Evolutionary conservation across 2,113 vertebrate genomes (phyloP).

Genomic region (Podarcis raffonei): DNA sequence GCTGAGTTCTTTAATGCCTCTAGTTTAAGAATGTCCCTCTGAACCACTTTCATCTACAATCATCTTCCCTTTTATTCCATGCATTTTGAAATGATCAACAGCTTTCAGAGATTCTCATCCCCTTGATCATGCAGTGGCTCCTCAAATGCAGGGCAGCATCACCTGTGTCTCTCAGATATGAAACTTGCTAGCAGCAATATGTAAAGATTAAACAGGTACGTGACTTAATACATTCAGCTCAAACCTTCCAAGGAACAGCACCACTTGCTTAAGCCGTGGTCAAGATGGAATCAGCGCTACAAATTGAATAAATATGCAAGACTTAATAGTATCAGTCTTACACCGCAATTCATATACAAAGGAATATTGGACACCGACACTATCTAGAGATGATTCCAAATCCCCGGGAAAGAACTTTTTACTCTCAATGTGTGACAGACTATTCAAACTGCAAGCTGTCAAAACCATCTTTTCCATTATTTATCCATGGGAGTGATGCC

Average conservation of each 20-base stretch:
- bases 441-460: neutral
- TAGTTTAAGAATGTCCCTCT: neutral
- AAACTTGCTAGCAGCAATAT: neutral
- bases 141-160: neutral
- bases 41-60: slow-evolving; percentile 12
- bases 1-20: slow-evolving; percentile 6
- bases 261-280: neutral
- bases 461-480: slow-evolving; percentile 21
- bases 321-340: neutral
- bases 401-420: slow-evolving; percentile 2
- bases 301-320: slow-evolving; percentile 21
- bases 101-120: neutral
- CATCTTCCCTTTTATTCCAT: neutral
- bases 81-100: neutral
- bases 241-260: neutral
- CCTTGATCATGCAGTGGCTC: neutral
- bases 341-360: neutral
- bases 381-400: slow-evolving; percentile 7
- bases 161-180: neutral
- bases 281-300: neutral
- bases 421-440: neutral
- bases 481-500: slow-evolving; percentile 7
- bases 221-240: neutral
- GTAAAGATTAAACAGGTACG: neutral
- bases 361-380: neutral